Base-by-base conservation (phyloP, 2,113 vertebrate species). In the Parotia lawesii region DNA sequence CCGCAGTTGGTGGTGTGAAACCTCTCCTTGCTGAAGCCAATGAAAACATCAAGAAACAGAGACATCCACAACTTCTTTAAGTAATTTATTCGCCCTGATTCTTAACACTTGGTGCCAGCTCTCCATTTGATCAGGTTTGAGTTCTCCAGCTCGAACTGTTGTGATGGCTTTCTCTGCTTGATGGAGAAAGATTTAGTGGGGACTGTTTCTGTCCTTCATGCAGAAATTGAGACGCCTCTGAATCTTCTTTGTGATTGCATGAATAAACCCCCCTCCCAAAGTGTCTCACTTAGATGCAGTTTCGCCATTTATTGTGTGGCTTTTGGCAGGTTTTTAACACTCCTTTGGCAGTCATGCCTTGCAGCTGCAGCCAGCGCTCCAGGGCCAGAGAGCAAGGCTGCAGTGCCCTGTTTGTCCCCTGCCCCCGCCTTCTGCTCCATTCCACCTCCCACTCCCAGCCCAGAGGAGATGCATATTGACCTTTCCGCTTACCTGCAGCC, bases 251-350 rank as follows among this genome's bases (percentile, higher is more conserved):
- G 47, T 66, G 87, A 87, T 60, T 56, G 86, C 58, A 69, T 69
- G 21, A 73, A 73, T 72, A 85, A 81, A 42, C 2, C 40, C 37
- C 27, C 50, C 38, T 91, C 45, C 3, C 6, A 47, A 85, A 87
- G 47, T 53, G 17, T 78, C 38, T 76, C 48, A 22, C 40, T 93
- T 48, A 31, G 51, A 70, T 42, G 60, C 38, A 79, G 54, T 89
- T 87, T 85, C 7, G 15, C 74, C 78, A 73, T 87, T 93, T 85
- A 75, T 73, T 95, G 58, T 93, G 87, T 70, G 54, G 29, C 25
- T 87, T 75, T 87, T 47, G 84, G 77, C 74, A 94, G 38, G 35
- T 94, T 94, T 92, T 82, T 79, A 86, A 40, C 3, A 4, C 42
- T 84, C 22, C 33, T 89, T 91, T 82, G 71, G 85, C 88, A 93